Evolutionary conservation across 2,888 invertebrate species (phyloP).

Genomic region (Spodoptera littoralis): DNA sequence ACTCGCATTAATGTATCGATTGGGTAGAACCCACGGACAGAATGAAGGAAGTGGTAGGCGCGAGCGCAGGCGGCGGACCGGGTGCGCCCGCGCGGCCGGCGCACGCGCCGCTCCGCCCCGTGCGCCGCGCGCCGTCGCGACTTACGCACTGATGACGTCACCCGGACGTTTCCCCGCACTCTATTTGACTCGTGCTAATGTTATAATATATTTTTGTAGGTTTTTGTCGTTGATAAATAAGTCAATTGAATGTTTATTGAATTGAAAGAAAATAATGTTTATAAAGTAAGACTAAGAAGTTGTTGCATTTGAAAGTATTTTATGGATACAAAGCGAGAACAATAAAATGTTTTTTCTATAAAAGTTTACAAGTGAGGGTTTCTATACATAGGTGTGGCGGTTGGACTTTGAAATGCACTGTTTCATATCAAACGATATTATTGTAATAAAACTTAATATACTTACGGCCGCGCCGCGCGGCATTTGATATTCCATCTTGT

Average conservation of each 20-base stretch:
- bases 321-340: constrained; percentile 88
- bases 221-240: constrained; percentile 88
- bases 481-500: constrained; percentile 84
- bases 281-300: constrained; percentile 87
- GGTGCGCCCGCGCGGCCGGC: constrained; percentile 26
- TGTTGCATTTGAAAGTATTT: constrained; percentile 89
- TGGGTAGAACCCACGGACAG: constrained; percentile 73
- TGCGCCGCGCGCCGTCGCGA: constrained; percentile 53
- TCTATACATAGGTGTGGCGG: constrained; percentile 76
- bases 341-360: constrained; percentile 88
- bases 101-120: constrained; percentile 37
- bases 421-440: constrained; percentile 86
- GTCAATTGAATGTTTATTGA: constrained; percentile 88
- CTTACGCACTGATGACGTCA: constrained; percentile 59
- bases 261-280: constrained; percentile 86
- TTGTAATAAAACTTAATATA: constrained; percentile 73
- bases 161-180: constrained; percentile 73
- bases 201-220: constrained; percentile 88
- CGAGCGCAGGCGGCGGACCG: constrained; percentile 29
- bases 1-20: constrained; percentile 75
- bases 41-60: constrained; percentile 51
- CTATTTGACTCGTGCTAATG: constrained; percentile 85
- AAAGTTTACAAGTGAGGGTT: constrained; percentile 86
- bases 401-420: constrained; percentile 80
- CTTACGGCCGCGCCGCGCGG: constrained; percentile 71